Evolutionary conservation across 2,888 invertebrate species (phyloP), one percentile per base, ranked within the genome.

Genomic region (Calephelis perditalis): DNA sequence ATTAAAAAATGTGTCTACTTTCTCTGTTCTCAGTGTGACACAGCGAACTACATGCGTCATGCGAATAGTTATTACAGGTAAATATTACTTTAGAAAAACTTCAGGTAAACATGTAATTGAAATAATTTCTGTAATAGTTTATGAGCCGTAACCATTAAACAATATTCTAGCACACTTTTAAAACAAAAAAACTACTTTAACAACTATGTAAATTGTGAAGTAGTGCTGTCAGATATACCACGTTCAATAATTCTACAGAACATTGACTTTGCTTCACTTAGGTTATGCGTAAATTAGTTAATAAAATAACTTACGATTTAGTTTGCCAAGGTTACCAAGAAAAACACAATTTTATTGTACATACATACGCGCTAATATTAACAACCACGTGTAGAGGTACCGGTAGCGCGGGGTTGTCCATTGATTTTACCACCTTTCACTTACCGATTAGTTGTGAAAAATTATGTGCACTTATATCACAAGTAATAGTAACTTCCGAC

Each of bases 211-310:
- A 52, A 58, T 11, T 52, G n/a, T 26, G 43, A n/a, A 52, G 12
- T 52, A 49, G 79, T 77, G 79, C 68, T 85, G 86, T 84, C 86
- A 84, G 79, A 80, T 70, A 75, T 78, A 88, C 88, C 89, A 89
- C 87, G 87, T 87, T 88, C 84, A 82, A 78, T 79, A 79, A 77
- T 84, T 85, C 87, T 86, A 85, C 85, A 86, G 80, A 75, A 71
- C 64, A 66, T 56, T 76, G 73, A 77, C 75, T 73, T 73, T 71
- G 70, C 76, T 75, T 69, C 65, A 70, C 63, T 63, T 64, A 66
- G 73, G 62, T 71, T 73, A 11, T 36, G 54, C 7, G 35, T 7
- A 35, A 54, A 11, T n/a, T 54, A 3, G n/a, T 54, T n/a, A n/a
- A 11, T 11, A 54, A 36, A 35, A 11, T 11, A 7, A 54, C 7